A percentile compares a stretch with the other conserved stretches of the same genome.
These are phyloP conservation scores for Benthosema pterotum DNA, from an alignment of 2,797 vertebrate genomes.

Conservation along the genomic window DNA sequence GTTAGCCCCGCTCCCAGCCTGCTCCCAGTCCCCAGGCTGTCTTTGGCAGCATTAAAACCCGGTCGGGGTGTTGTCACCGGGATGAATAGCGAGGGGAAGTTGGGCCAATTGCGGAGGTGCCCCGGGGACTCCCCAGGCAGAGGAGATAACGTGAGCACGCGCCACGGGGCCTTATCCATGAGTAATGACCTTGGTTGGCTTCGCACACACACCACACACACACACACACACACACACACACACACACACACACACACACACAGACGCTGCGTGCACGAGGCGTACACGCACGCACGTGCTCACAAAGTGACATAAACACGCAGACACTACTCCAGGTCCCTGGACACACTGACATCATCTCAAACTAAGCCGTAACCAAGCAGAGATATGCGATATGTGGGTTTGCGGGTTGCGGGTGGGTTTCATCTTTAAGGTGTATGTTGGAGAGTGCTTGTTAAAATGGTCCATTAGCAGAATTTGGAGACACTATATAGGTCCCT, in stretches of 20 bases:
- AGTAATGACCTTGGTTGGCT: slow-evolving; percentile 66
- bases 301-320: background rate
- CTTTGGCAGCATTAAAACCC: slow-evolving; percentile 25
- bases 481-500: slow-evolving; percentile 43
- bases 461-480: slow-evolving; percentile 64
- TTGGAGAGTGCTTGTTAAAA: slow-evolving; percentile 54
- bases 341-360: slow-evolving; percentile 56
- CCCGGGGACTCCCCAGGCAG: slow-evolving; percentile 55
- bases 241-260: background rate
- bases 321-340: slow-evolving; percentile 8
- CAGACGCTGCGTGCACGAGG: too few species aligned
- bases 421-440: slow-evolving; percentile 41
- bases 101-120: slow-evolving; percentile 68
- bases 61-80: slow-evolving; percentile 46
- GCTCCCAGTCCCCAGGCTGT: slow-evolving; percentile 32
- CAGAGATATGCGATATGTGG: slow-evolving; percentile 39
- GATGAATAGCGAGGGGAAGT: slow-evolving; percentile 48
- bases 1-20: too few species aligned
- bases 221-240: slow-evolving; percentile 2
- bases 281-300: background rate
- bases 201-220: slow-evolving; percentile 24
- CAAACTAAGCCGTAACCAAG: slow-evolving; percentile 52
- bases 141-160: slow-evolving; percentile 59
- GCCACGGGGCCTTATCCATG: slow-evolving; percentile 65
- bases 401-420: slow-evolving; percentile 35